Base-by-base conservation (phyloP, 1,140 invertebrate species). In the Drosophila truncata region DNA sequence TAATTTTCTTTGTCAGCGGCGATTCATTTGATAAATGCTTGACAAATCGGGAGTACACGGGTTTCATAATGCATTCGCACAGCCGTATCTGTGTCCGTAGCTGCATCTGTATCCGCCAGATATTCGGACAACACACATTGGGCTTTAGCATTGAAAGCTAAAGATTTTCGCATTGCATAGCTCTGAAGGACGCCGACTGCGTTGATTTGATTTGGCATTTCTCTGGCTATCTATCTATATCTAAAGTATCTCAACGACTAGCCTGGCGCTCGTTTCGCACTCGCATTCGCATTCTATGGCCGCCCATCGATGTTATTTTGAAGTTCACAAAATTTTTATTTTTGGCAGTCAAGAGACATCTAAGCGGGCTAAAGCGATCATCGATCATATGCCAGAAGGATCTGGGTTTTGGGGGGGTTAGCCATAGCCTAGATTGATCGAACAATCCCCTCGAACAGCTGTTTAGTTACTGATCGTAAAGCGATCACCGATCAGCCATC, bases 121-220 rank as follows among this genome's bases (percentile, higher is more conserved):
- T 54, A 50, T 49, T 65, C 69, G 42, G 47, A 33, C 54, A 61
- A 78, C 52, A 84, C 71, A 50, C 62, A 67, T 85, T 64, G 25
- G 57, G 37, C 16, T 65, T 79, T 86, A 86, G 82, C 82, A 87
- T 86, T 86, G 82, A 86, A 86, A 82, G 66, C 67, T 31, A 46
- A 78, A 82, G 62, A 87, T 79, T 72, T 72, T 73, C 67, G 79
- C 70, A 80, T 81, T 81, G 82, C 70, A 85, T 82, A 80, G 85
- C 77, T 54, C 72, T 83, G 83, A 87, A 87, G 83, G 83, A 83
- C 83, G 83, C 84, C 76, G 67, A 80, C 76, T 73, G 46, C 74
- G 66, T 81, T 81, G 70, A 78, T 85, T 84, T 80, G 71, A 83
- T 79, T 74, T 83, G 80, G 57, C 75, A 60, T 64, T 83, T 75